Conservation (phyloP, 1,140 invertebrate genomes). For the Babylonia areolata region DNA sequence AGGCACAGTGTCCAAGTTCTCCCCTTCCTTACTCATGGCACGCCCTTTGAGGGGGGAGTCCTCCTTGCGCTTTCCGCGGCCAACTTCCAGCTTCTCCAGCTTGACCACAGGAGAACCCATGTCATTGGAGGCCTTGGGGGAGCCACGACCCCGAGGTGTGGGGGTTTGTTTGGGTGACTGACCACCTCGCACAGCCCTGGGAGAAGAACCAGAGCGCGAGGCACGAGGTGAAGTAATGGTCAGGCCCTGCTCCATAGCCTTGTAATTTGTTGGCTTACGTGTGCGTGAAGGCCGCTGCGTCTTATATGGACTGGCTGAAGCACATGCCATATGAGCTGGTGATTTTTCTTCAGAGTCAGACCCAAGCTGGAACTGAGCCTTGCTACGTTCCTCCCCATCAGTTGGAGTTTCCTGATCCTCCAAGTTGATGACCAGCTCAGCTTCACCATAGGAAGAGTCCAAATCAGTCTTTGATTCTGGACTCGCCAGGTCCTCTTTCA, state of each 20-base stretch:
- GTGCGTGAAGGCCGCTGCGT: conserved; percentile 48
- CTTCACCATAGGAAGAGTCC: conserved; percentile 48
- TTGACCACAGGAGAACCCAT: conserved; percentile 62
- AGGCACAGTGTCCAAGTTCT: conserved; percentile 15
- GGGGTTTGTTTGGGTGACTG: conserved; percentile 59
- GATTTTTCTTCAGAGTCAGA: conserved; percentile 43
- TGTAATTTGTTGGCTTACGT: conserved; percentile 61
- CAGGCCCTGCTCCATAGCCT: conserved; percentile 54
- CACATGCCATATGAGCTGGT: conserved; percentile 21
- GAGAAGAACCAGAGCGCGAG: conserved; percentile 47
- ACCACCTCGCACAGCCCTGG: conserved; percentile 41
- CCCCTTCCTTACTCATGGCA: conserved; percentile 16
- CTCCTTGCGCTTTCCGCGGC: conserved; percentile 38
- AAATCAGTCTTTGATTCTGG: conserved; percentile 46
- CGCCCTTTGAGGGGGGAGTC: conserved; percentile 19
- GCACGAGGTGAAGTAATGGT: conserved; percentile 44
- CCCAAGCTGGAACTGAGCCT: conserved; percentile 41
- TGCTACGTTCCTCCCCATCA: conserved; percentile 35
- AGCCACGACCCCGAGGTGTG: conserved; percentile 51
- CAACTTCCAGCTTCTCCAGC: conserved; percentile 59
- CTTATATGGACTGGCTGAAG: conserved; percentile 39
- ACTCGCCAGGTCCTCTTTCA: conserved; percentile 40
- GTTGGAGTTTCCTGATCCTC: conserved; percentile 44
- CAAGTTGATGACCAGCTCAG: conserved; percentile 49
- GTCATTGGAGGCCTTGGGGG: conserved; percentile 57